Base-by-base conservation (phyloP, 1,140 invertebrate species). In the Drosophila sp. region DNA sequence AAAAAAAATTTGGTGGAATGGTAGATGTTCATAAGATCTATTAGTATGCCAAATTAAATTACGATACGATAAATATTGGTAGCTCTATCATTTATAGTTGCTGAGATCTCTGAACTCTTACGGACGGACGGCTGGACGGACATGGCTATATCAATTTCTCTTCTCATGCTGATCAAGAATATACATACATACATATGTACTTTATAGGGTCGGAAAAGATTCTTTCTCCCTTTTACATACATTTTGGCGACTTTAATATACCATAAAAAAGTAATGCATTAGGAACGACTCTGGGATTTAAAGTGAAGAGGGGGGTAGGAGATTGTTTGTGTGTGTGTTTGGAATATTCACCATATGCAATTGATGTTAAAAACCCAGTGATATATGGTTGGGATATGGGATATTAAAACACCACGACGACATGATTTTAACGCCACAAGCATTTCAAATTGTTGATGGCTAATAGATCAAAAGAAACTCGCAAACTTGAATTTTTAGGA, bases 271-370 rank as follows among this genome's bases (percentile, higher is more conserved):
- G 61, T 44, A 72, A 71, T 70, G 41, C 56, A 60, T 58, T 69
- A 57, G n/a, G 38, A 65, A 74, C 61, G 30, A 54, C 32, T 38
- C 25, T 60, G 35, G 25, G 35, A 35, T 17, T 35, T 23, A 44
- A 40, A 58, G 11, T 10, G 61, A 35, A 60, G n/a, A 47, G 33
- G 44, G 35, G n/a, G 47, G 38, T 41, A 33, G 58, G 35, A 4
- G 40, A 4, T 40, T 50, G 32, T 64, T 67, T 64, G 68, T 41
- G 54, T 17, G 62, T 80, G 70, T 50, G 75, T 35, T 35, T 47
- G 44, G 78, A 78, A 79, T 81, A 72, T 74, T 85, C 81, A 76
- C 78, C 78, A 60, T 33, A 50, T 44, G 44, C 57, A 60, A 71
- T 76, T 57, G 67, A 63, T 80, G 78, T 66, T 80, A 75, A 75